These are phyloP conservation scores for Hyles euphorbiae DNA, from an alignment of 1,140 invertebrate species.

Conservation along the genomic window DNA sequence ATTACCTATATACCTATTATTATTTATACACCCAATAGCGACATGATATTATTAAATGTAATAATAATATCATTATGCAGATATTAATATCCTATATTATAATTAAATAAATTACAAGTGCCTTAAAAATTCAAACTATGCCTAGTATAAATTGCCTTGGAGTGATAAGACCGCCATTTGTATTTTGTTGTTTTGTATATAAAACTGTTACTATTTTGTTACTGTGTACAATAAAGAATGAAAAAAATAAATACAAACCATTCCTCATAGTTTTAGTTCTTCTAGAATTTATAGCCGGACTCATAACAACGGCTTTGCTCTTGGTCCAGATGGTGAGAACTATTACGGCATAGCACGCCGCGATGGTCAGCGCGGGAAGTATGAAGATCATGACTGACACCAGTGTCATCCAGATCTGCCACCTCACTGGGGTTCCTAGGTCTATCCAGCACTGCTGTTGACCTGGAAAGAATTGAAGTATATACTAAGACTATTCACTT, in stretches of 20 bases:
- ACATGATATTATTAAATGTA: not conserved
- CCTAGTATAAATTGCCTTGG: no score
- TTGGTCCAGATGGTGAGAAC: slow-evolving; percentile 95
- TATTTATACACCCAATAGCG: not conserved
- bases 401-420: slow-evolving; percentile 93
- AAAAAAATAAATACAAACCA: slow-evolving; percentile 29
- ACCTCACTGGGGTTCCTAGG: slow-evolving; percentile 82
- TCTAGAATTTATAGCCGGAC: slow-evolving; percentile 73
- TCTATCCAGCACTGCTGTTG: slow-evolving; percentile 94
- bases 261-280: slow-evolving; percentile 64
- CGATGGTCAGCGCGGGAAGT: slow-evolving; percentile 92
- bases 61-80: not conserved
- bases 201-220: no score
- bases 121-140: no score
- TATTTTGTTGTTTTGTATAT: no score
- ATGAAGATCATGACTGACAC: slow-evolving; percentile 91
- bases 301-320: slow-evolving; percentile 78
- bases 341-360: slow-evolving; percentile 93
- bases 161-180: no score
- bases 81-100: not conserved
- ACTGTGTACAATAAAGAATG: no score
- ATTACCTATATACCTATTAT: not conserved
- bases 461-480: slow-evolving; percentile 63
- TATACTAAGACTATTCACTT: no score
- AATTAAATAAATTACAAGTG: no score